A percentile compares a stretch with the other conserved stretches of the same genome.
Evolutionary conservation across 2,113 vertebrate genomes (phyloP).

Genomic region (Sceloporus undulatus): DNA sequence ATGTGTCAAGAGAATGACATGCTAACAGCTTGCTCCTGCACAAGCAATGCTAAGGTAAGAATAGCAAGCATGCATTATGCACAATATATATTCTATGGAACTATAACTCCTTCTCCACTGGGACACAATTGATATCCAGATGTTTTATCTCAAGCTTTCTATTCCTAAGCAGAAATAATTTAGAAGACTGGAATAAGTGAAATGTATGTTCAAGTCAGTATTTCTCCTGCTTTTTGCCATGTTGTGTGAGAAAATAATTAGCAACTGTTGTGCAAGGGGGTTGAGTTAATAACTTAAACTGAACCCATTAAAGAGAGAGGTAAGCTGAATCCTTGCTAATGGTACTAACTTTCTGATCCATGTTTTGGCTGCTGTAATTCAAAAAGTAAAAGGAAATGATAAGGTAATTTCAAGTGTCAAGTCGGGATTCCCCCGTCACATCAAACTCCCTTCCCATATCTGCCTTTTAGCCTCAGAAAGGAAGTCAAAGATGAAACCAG

Average conservation of each 20-base stretch:
- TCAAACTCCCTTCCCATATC: background rate
- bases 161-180: conserved; percentile 62
- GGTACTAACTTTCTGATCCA: background rate
- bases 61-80: conserved; percentile 70
- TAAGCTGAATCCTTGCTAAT: background rate
- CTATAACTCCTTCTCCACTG: conserved; percentile 59
- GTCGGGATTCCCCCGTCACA: background rate
- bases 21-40: conserved; percentile 67
- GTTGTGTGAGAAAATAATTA: conserved; percentile 53
- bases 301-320: background rate
- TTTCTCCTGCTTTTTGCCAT: conserved; percentile 53
- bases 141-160: conserved; percentile 77
- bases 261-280: conserved; percentile 48
- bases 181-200: conserved; percentile 48
- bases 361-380: background rate
- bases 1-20: conserved; percentile 77
- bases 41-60: conserved; percentile 69
- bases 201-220: background rate
- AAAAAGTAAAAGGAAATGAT: background rate
- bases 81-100: conserved; percentile 58
- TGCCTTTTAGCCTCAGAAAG: background rate
- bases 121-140: conserved; percentile 64
- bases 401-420: background rate
- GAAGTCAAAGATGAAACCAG: background rate
- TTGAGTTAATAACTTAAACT: conserved; percentile 2